Conservation (phyloP, 2,888 invertebrate genomes). For the Timandra comae region DNA sequence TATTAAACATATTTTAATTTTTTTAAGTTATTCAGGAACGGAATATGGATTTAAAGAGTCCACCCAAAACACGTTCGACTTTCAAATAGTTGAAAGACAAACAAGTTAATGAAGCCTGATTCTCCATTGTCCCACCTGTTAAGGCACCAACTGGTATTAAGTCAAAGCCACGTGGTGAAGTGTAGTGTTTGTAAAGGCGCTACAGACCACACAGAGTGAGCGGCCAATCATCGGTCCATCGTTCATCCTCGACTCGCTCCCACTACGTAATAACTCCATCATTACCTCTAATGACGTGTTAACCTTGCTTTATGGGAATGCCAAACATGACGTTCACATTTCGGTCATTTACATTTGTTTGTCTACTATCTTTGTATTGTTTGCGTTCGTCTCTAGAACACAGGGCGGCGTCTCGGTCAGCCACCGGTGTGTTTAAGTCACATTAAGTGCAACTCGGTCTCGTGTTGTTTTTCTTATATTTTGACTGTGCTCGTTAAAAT, state of each 20-base stretch:
- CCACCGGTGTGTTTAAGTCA: conserved; percentile 59
- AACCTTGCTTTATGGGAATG: conserved; percentile 76
- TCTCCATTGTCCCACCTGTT: conserved; percentile 24
- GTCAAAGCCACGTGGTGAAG: conserved; percentile 45
- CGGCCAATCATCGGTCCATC: conserved; percentile 63
- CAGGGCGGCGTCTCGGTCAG: conserved; percentile 67
- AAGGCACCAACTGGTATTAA: conserved; percentile 26
- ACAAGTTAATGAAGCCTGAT: conserved; percentile 22
- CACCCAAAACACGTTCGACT: too few species aligned
- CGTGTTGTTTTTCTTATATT: conserved; percentile 47
- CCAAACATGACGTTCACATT: conserved; percentile 76
- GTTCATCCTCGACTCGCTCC: conserved; percentile 51
- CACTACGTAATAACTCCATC: conserved; percentile 71
- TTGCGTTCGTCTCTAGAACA: conserved; percentile 73
- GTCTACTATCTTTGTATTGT: conserved; percentile 69
- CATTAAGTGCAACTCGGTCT: conserved; percentile 58
- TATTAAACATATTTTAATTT: too few species aligned
- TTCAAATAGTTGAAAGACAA: conserved; percentile 16
- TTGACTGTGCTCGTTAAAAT: conserved; percentile 37
- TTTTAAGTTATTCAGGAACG: too few species aligned
- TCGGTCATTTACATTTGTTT: conserved; percentile 77
- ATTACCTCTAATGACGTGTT: conserved; percentile 77
- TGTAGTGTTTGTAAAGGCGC: conserved; percentile 58
- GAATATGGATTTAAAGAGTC: too few species aligned
- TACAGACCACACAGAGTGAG: conserved; percentile 66